These are phyloP conservation scores for Physocephala rufipes DNA, from an alignment of 2,888 invertebrate species.

Conservation along the genomic window DNA sequence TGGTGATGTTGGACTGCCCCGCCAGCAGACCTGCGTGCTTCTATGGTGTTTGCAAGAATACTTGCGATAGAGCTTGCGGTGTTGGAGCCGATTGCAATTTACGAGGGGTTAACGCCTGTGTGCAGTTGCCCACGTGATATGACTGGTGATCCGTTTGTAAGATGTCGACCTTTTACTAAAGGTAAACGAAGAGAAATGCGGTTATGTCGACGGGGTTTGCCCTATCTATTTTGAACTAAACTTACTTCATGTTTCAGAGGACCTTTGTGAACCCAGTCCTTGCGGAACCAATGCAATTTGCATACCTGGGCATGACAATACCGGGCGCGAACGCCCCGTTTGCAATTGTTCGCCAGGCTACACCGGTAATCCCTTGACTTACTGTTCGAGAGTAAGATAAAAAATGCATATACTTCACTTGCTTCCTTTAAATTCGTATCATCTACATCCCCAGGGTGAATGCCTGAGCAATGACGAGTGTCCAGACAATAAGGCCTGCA, in stretches of 20 bases:
- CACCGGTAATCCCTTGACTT: slow-evolving; percentile 78
- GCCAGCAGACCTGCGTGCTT: slow-evolving; percentile 80
- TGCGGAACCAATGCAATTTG: slow-evolving; percentile 76
- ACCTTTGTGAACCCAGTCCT: slow-evolving; percentile 87
- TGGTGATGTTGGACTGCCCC: slow-evolving; percentile 81
- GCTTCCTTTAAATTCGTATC: neutral
- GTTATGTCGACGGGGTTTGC: neutral
- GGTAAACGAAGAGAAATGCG: slow-evolving; percentile 67
- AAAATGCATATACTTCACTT: neutral
- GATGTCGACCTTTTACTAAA: slow-evolving; percentile 83
- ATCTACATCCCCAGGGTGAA: slow-evolving; percentile 71
- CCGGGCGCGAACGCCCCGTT: slow-evolving; percentile 83
- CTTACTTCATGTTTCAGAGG: slow-evolving; percentile 68
- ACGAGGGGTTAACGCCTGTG: slow-evolving; percentile 80
- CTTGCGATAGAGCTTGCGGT: slow-evolving; percentile 84
- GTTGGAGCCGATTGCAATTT: slow-evolving; percentile 79
- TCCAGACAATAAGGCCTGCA: slow-evolving; percentile 78
- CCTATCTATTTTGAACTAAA: neutral
- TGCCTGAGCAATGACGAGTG: slow-evolving; percentile 82
- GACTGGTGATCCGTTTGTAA: slow-evolving; percentile 86
- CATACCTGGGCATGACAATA: slow-evolving; percentile 83
- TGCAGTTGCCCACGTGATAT: slow-evolving; percentile 88
- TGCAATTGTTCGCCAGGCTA: slow-evolving; percentile 84
- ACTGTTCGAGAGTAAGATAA: slow-evolving; percentile 71
- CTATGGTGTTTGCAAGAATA: slow-evolving; percentile 83